Percentiles rank a stretch among this genome's conserved stretches.
These are phyloP conservation scores for Indri indri DNA, from an alignment of 2,113 vertebrate species.

Conservation along the genomic window DNA sequence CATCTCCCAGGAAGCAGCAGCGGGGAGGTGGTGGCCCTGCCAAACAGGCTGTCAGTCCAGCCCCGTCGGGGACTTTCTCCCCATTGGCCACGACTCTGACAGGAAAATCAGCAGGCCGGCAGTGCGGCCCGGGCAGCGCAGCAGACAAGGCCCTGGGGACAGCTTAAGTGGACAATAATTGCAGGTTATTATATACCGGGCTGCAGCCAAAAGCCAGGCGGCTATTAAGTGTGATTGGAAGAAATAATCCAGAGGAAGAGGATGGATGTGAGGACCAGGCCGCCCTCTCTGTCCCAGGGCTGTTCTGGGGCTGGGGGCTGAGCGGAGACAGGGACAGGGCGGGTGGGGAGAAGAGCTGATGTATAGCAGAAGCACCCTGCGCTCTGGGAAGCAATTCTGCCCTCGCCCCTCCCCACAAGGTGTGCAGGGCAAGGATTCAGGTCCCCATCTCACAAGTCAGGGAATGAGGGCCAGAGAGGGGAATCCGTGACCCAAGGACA, in stretches of 20 bases:
- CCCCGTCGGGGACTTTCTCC: slow-evolving; percentile 51
- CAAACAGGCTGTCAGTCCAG: slow-evolving; percentile 58
- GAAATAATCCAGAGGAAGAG: slow-evolving; percentile 81
- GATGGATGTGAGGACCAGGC: slow-evolving; percentile 65
- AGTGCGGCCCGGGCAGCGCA: slow-evolving; percentile 60
- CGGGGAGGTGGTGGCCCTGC: not conserved
- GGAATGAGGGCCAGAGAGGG: not conserved
- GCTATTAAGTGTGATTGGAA: slow-evolving; percentile 84
- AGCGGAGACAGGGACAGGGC: not conserved
- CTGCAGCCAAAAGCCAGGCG: slow-evolving; percentile 83
- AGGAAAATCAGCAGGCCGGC: slow-evolving; percentile 85
- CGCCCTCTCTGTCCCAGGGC: not conserved
- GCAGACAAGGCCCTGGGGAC: slow-evolving; percentile 85
- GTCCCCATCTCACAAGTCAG: not conserved
- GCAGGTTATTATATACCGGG: slow-evolving; percentile 86
- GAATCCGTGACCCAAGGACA: not conserved
- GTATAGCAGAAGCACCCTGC: too few relatives aligned
- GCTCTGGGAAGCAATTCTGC: not conserved
- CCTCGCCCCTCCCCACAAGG: not conserved
- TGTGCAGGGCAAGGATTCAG: not conserved
- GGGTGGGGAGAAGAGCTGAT: not conserved
- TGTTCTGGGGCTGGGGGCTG: not conserved
- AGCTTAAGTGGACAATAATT: slow-evolving; percentile 89
- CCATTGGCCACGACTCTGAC: slow-evolving; percentile 78
- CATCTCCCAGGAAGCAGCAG: slow-evolving; percentile 42